Base-by-base conservation (phyloP, 1,140 invertebrate species). In the Anagrus nilaparvatae region DNA sequence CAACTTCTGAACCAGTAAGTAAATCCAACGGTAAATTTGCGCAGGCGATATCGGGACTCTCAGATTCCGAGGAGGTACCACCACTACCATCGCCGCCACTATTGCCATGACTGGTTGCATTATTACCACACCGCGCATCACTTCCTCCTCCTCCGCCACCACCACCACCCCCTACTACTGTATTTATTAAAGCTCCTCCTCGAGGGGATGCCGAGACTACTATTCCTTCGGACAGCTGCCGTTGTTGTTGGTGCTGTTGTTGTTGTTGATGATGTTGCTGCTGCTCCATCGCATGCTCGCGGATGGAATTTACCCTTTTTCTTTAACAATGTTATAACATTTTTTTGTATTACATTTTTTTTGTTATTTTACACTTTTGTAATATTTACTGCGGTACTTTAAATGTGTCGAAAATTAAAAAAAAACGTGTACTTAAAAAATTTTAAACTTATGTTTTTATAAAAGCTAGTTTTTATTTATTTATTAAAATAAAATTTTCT, bases 1-100 rank as follows among this genome's bases (percentile, higher is more conserved):
- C 41, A 53, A 58, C 58, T 55, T 65, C 61, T 57, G 58, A 60
- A 56, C 63, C 65, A 48, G 63, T 60, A 61, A 64, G 63, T 51
- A 65, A 55, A 55, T 68, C 64, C 56, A 68, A 53, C 54, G 64
- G 65, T 51, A 68, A 54, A 60, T 57, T 65, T 58, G 63, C 63
- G 63, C 63, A 66, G 56, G 61, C 61, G 63, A 68, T 67, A 59
- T 67, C 65, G 54, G 65, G 65, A 54, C 65, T 68, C 57, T 65
- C 62, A 39, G 65, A 67, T 49, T 62, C 65, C 50, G 65, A 68
- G 48, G 65, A 67, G 58, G 23, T 41, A 23, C 50, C 39, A 32
- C 48, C 37, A 32, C 38, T 42, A 40, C 42, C 48, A 21, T 43
- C 46, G 13, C 43, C 46, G 17, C 41, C 31, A 33, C 38, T 40